Conservation (phyloP, 2,888 invertebrate genomes). For the Gymnosoma rotundatum region DNA sequence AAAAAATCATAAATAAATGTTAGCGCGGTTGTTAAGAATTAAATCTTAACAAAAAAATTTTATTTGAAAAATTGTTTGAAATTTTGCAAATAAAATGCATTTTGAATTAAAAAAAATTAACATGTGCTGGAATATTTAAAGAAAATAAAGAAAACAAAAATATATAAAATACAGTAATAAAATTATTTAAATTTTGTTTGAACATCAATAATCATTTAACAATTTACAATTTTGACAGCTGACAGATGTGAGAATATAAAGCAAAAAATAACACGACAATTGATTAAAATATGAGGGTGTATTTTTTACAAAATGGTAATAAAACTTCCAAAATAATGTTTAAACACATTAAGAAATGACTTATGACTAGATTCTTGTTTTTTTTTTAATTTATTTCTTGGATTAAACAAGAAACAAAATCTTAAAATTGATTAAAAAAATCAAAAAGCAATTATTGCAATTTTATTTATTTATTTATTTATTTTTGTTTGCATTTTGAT, state of each 20-base stretch:
- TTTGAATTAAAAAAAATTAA: background rate
- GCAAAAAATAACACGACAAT: slow-evolving; percentile 18
- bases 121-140: too few relatives aligned
- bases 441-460: slow-evolving; percentile 40
- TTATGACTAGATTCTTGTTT: background rate
- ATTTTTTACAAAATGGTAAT: slow-evolving; percentile 27
- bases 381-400: background rate
- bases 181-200: slow-evolving; percentile 22
- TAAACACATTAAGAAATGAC: background rate
- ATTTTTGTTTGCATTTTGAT: slow-evolving; percentile 3
- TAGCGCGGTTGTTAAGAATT: slow-evolving; percentile 56
- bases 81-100: background rate
- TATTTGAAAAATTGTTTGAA: slow-evolving; percentile 7
- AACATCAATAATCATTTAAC: slow-evolving; percentile 56
- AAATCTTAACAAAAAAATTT: slow-evolving; percentile 12
- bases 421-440: slow-evolving; percentile 10
- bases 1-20: slow-evolving; percentile 48
- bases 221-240: slow-evolving; percentile 60
- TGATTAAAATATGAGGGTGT: slow-evolving; percentile 37
- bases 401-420: background rate
- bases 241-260: slow-evolving; percentile 64
- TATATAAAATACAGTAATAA: too few relatives aligned
- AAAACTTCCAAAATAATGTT: background rate
- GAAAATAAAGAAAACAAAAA: too few relatives aligned
- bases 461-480: slow-evolving; percentile 8